Base-by-base conservation (phyloP, 2,797 vertebrate genomes). In the Arctocebus calabarensis region DNA sequence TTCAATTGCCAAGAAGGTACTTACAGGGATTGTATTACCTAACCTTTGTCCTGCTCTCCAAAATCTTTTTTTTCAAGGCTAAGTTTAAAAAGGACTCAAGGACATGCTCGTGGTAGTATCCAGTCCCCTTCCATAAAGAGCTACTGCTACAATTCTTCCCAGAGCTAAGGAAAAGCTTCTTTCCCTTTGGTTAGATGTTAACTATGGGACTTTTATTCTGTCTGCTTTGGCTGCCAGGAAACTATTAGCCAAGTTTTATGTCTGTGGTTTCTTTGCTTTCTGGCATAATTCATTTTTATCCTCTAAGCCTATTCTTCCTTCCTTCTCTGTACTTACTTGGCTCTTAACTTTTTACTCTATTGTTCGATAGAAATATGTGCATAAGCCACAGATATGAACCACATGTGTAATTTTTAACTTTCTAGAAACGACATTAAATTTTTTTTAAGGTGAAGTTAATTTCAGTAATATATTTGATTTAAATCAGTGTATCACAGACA, bases 381-480 rank as follows among this genome's bases (percentile, higher is more conserved):
- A 48, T 40, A 9, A 86, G 43, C 25, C 78, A 90, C 62, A 79
- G 34, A 22, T 77, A 40, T 3, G 27, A 91, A 17, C 77, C 70
- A 91, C 71, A 32, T 45, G 3, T 83, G 12, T 57, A 84, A 48
- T 27, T 70, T 75, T 48, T 70, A 86, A 40, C 79, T 86, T 20
- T 52, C 61, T 32, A 73, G 25, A 78, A 59, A 29, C 48, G 17
- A 88, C 23, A 64, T 48, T 59, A 27, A 83, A 79, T 32, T 40
- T 61, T 64, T 61, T 62, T 71, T 74, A 94, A 45, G 22, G 10
- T 83, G 71, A 94, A 83, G 17, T 83, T 94, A 32, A 81, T 90
- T 84, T 90, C 81, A 88, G 45, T 89, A 81, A 66, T 57, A 68
- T 57, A 37, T 52, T 89, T 84, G 20, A 73, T 74, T 93, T 94